These are phyloP conservation scores for Porites rus DNA, from an alignment of 92 coral and sea anemone species.

Conservation along the genomic window DNA sequence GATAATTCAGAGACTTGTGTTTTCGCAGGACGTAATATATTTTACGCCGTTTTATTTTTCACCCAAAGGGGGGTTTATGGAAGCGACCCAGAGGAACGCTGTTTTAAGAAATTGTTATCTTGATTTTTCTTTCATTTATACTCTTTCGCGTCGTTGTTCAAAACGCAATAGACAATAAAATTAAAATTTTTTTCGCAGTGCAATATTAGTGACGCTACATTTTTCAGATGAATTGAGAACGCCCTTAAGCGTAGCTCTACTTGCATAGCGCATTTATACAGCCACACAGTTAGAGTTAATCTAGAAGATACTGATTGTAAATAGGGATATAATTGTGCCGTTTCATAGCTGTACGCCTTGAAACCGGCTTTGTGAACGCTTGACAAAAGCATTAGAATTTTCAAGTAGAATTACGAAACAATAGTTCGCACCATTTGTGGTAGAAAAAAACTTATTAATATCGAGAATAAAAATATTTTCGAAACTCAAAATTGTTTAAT, in stretches of 20 bases:
- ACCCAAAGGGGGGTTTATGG: slow-evolving; percentile 2
- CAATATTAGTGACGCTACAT: slow-evolving; percentile 36
- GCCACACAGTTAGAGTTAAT: slow-evolving; percentile 48
- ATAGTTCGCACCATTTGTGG: slow-evolving; percentile 40
- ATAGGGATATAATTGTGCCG: slow-evolving; percentile 44
- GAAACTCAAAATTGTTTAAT: slow-evolving; percentile 10
- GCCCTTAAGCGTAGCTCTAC: slow-evolving; percentile 32
- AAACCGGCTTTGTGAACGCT: slow-evolving; percentile 57
- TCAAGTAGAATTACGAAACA: slow-evolving; percentile 20
- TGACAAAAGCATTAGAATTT: slow-evolving; percentile 36
- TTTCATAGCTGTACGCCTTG: slow-evolving; percentile 27
- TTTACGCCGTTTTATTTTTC: slow-evolving; percentile 17
- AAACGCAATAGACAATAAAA: slow-evolving; percentile 46
- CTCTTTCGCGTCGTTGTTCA: not conserved
- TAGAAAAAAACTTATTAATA: slow-evolving; percentile 31
- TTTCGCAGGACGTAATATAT: not conserved
- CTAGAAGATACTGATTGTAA: slow-evolving; percentile 54
- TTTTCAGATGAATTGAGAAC: slow-evolving; percentile 44
- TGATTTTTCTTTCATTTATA: slow-evolving; percentile 36
- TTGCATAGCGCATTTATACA: slow-evolving; percentile 18
- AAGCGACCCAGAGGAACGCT: slow-evolving; percentile 1
- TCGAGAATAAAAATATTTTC: slow-evolving; percentile 19
- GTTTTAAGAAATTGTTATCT: slow-evolving; percentile 35
- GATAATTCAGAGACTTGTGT: not conserved
- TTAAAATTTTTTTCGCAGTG: slow-evolving; percentile 50